These are phyloP conservation scores for Cryptoleucopteryx plumbea DNA, from an alignment of 2,113 vertebrate genomes.

Conservation along the genomic window DNA sequence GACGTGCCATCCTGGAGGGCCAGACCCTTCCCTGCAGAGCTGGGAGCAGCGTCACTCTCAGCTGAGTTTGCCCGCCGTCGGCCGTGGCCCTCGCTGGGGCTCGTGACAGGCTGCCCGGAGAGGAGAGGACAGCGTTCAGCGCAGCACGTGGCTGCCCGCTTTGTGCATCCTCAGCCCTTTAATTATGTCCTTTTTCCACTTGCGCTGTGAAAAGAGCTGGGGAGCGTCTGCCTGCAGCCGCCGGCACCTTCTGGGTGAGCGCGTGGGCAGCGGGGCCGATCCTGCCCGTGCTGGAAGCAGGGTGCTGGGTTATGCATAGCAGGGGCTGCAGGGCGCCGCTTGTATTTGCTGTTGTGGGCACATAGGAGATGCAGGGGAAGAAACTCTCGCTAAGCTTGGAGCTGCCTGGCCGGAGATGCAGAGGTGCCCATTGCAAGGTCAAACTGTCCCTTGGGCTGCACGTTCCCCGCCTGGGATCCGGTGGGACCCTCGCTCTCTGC, in stretches of 20 bases:
- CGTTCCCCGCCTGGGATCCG: neutral
- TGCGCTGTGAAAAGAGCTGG: neutral
- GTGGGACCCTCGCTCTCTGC: neutral
- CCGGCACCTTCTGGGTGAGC: neutral
- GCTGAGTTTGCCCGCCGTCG: fast-evolving
- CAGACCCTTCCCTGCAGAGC: neutral
- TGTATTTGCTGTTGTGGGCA: fast-evolving
- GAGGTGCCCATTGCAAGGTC: neutral
- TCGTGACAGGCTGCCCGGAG: neutral
- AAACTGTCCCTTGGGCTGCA: neutral
- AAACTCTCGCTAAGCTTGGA: fast-evolving
- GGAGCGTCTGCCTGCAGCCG: neutral
- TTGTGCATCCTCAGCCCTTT: conserved; percentile 58
- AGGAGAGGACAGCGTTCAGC: neutral
- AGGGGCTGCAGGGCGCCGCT: neutral
- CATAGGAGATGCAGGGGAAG: neutral
- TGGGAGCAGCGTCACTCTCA: fast-evolving
- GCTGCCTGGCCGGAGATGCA: neutral
- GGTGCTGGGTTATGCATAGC: neutral
- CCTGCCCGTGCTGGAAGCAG: neutral
- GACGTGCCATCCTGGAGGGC: fast-evolving
- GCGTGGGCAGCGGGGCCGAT: neutral
- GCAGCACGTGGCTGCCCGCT: neutral
- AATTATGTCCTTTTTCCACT: neutral
- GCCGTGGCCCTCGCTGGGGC: neutral